Base-by-base conservation (phyloP, 2,888 invertebrate species). In the Phortica okadai region DNA sequence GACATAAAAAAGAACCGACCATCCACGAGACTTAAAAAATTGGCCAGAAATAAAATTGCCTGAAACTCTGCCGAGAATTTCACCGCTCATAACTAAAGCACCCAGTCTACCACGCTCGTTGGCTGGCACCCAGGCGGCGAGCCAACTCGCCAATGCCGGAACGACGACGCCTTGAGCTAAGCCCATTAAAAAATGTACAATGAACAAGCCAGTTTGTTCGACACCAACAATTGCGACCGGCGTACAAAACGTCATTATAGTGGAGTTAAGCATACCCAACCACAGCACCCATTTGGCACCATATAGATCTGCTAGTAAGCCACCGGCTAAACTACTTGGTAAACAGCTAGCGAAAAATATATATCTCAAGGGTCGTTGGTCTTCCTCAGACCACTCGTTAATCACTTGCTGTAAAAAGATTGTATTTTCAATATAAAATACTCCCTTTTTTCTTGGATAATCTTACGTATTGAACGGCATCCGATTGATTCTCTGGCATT, bases 201-300 rank as follows among this genome's bases (percentile, higher is more conserved):
- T 91, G 14, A 97, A 94, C 8, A 97, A 92, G 0, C 94, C 94
- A 0, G 92, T 93, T 2, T 95, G 93, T 1, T 94, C 95, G 0
- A 95, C 85, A 1, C 88, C 77, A 54, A 92, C 92, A 1, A 96
- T 95, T 1, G 94, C 93, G 81, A 94, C 89, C 0, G 97, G 97
- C 0, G 97, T 97, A 1, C 97, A 83, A 0, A 97, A 86, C 0
- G 97, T 97, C 79, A 97, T 94, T 10, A 97, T 89, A 0, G 96
- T 96, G n/a, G n/a, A n/a, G n/a, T n/a, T n/a, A n/a, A n/a, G n/a
- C n/a, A n/a, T n/a, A n/a, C n/a, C n/a, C n/a, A n/a, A n/a, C n/a
- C n/a, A n/a, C n/a, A n/a, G n/a, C 0, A 96, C 93, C 91, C 96
- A 95, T 89, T 97, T 97, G 10, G 96, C 97, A 3, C 97, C 97